phyloP scores from a whole-genome alignment of 2,888 invertebrate species.

The Syrista parreyssii region DNA sequence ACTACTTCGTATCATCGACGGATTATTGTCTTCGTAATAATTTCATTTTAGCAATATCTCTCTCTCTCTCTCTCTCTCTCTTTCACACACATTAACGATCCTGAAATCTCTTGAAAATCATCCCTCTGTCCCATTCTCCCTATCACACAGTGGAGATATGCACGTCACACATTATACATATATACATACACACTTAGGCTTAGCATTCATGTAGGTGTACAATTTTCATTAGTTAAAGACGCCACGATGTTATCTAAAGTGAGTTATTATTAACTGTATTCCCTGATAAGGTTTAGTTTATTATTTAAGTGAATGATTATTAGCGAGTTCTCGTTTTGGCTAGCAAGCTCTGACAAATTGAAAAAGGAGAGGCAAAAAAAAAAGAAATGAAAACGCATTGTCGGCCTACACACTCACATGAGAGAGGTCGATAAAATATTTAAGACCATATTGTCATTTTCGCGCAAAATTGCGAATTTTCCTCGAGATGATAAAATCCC shows the following conservation, averaged over 20 bases:
- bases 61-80: not conserved
- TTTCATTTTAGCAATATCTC: not conserved
- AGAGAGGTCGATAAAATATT: not conserved
- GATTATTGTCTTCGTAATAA: not conserved
- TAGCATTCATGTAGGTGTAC: not conserved
- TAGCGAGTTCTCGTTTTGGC: not conserved
- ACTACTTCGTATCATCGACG: not conserved
- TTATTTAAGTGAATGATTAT: conserved; percentile 7
- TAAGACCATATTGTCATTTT: not conserved
- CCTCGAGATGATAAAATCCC: not conserved
- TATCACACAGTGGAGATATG: not conserved
- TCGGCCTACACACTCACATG: not conserved
- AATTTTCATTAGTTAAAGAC: not conserved
- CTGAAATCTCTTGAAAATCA: not conserved
- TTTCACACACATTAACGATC: not conserved
- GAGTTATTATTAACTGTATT: conserved; percentile 5
- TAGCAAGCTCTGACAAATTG: not conserved
- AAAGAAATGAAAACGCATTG: not conserved
- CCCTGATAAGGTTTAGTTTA: conserved; percentile 21
- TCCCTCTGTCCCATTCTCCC: not conserved
- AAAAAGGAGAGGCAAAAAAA: not conserved
- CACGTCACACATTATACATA: not conserved
- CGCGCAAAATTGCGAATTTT: not conserved
- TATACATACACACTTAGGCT: not conserved
- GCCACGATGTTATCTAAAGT: not conserved